A percentile compares a stretch with the other conserved stretches of the same genome.
phyloP scores from a whole-genome alignment of 2,797 vertebrate species.

The Sus cebifrons region DNA sequence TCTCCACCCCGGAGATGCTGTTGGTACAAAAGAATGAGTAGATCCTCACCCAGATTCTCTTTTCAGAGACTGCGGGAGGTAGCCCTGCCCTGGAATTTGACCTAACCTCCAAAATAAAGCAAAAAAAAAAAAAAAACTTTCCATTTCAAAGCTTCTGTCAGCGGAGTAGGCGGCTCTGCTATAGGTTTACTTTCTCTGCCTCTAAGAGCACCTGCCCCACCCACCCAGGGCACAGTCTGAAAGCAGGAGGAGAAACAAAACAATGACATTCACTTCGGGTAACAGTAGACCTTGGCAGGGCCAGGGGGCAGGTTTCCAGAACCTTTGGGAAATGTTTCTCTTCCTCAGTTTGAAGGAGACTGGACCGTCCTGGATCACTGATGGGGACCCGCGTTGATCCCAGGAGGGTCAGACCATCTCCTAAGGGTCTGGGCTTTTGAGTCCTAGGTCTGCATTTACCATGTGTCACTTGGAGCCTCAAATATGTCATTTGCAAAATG shows the following conservation, averaged over 20 bases:
- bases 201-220: neutral
- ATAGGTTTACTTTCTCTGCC: neutral
- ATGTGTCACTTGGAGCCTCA: neutral
- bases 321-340: neutral
- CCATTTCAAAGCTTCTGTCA: conserved; percentile 20
- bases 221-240: neutral
- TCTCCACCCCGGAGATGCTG: neutral
- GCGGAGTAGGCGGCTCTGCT: neutral
- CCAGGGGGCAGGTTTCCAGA: neutral
- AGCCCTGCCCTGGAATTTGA: neutral
- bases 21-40: neutral
- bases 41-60: neutral
- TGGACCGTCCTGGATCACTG: neutral
- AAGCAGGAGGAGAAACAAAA: conserved; percentile 23
- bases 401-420: neutral
- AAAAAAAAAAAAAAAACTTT: neutral
- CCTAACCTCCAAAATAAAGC: conserved; percentile 7
- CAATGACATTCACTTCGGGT: neutral
- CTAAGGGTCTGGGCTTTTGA: neutral
- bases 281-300: neutral
- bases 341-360: neutral
- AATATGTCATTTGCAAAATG: neutral
- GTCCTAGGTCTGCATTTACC: neutral
- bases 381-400: neutral
- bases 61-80: conserved; percentile 7